Evolutionary conservation across 1,140 invertebrate species (phyloP), one percentile per base, ranked within the genome.

Genomic region (Cotesia chilonis): DNA sequence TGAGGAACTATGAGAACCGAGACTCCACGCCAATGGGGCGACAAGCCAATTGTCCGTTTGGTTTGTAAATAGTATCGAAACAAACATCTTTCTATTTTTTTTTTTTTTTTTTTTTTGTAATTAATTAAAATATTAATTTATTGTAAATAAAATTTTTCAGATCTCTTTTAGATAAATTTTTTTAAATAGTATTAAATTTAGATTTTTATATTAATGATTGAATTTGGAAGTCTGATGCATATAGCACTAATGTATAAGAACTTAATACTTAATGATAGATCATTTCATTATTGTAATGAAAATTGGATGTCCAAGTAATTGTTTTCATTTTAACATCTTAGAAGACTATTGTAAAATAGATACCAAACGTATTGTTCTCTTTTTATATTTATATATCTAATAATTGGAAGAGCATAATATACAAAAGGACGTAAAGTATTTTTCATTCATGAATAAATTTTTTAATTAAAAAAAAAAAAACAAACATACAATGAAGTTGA

Each of bases 31-130:
- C 73, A 64, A 57, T 67, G 74, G 72, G 70, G 72, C 72, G 74
- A 66, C 78, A 72, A 76, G 70, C 67, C 77, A 71, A 68, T 78
- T 77, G 75, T 75, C 81, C 64, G 75, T 80, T 80, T 85, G 83
- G 83, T 85, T 85, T 82, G 82, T 85, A 85, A 76, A 82, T 77
- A 74, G 82, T 84, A 85, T 84, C 80, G 76, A 80, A 79, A 78
- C 75, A 76, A 79, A 84, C 77, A 73, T 73, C 9, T 75, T 70
- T 73, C 57, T 76, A 68, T n/a, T n/a, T n/a, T n/a, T n/a, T n/a
- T n/a, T 14, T 14, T 76, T 55, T 71, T 63, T 64, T 68, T 64
- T 64, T 70, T 74, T 64, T 57, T 74, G 54, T 68, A 52, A 47
- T 75, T 74, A 67, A 36, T 57, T 20, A 14, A 55, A 55, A 3